Evolutionary conservation across 2,888 invertebrate species (phyloP), one percentile per base, ranked within the genome.

Genomic region (Nemapogon koenigi): DNA sequence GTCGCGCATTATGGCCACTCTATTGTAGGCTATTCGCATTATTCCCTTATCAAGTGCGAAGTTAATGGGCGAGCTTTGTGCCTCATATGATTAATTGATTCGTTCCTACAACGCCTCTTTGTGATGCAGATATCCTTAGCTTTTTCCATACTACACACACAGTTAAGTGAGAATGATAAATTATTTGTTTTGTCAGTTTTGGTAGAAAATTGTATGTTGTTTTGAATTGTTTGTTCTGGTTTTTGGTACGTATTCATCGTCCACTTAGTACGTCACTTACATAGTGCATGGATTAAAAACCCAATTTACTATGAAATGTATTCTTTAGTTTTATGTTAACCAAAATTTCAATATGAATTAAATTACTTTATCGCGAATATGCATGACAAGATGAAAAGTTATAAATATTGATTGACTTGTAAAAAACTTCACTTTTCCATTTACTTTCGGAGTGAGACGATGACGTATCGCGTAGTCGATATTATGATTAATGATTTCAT

Each of bases 41-140:
- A 72, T 72, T 68, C 75, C 70, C 69, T 73, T 72, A 75, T 75
- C 73, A 72, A 73, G 65, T 68, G 63, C 59, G 63, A 72, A 73
- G 72, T 73, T 76, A 78, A 78, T 75, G 75, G 73, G 67, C 64
- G 51, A 64, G 68, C 75, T 64, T 76, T 76, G 73, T 76, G 63
- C 62, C 50, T 62, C 50, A 46, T 68, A 75, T 76, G 76, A 78
- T 78, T 76, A 75, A 76, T 78, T 71, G 76, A 71, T 71, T 63
- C 57, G 56, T 58, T 53, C 57, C 57, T 59, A 62, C 60, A 61
- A 62, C 55, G 59, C 62, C 59, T 65, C 65, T 67, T 78, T 75
- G 70, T 76, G 50, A 73, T 73, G 66, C 65, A 72, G 65, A 72
- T 72, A 70, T 72, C 65, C 64, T 71, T 56, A 63, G 62, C 63